These are phyloP conservation scores for Cantharis lateralis DNA, from an alignment of 2,888 invertebrate genomes.

Conservation along the genomic window DNA sequence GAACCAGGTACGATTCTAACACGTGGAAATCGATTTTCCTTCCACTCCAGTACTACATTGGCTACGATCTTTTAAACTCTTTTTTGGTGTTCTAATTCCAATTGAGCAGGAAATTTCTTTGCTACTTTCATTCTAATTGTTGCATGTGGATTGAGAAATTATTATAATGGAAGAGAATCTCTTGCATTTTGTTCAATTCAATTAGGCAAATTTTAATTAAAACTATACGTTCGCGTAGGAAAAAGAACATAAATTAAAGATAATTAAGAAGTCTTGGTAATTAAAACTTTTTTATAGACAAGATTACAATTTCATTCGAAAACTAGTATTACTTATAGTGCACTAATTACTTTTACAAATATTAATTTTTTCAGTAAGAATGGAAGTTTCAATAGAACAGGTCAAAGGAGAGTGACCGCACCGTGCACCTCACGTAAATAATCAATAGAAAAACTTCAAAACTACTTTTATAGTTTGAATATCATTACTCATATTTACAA, in stretches of 20 bases:
- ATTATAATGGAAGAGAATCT: background rate
- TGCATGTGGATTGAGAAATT: background rate
- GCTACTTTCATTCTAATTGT: background rate
- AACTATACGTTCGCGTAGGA: background rate
- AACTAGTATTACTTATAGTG: background rate
- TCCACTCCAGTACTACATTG: constrained; percentile 27
- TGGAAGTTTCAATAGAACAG: background rate
- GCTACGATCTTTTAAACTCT: constrained; percentile 13
- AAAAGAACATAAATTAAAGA: background rate
- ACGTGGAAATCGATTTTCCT: constrained; percentile 29
- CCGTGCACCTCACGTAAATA: background rate
- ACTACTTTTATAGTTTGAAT: background rate
- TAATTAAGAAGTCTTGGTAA: background rate
- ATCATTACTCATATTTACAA: background rate
- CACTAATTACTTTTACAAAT: background rate
- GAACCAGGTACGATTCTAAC: constrained; percentile 33
- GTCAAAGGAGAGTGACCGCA: background rate
- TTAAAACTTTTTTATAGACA: background rate
- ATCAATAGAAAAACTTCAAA: background rate
- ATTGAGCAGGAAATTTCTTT: constrained; percentile 23
- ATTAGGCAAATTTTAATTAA: background rate
- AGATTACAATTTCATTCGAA: background rate
- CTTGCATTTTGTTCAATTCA: background rate
- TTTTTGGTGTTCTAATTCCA: constrained; percentile 19
- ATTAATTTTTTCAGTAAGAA: background rate